Base-by-base conservation (phyloP, 2,113 vertebrate species). In the Oophaga pumilio region DNA sequence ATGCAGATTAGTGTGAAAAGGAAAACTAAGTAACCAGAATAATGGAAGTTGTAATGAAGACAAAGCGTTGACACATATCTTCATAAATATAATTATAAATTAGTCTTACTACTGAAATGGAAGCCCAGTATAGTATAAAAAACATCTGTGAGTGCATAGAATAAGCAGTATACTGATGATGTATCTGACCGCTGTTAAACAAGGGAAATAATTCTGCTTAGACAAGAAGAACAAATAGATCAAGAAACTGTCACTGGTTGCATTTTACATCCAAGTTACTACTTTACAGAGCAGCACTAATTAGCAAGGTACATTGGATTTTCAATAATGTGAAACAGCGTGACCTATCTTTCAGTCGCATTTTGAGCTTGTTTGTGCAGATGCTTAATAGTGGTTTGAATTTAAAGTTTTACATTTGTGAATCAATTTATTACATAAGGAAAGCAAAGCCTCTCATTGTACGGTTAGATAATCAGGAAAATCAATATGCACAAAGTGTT, bases 271-370 rank as follows among this genome's bases (percentile, higher is more conserved):
- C 77, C 50, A 82, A 80, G 71, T 59, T 82, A n/a, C 60, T 62
- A 43, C 68, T 87, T 87, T 73, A 73, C 22, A 73, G 78, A 24
- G 10, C 66, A 60, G 50, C n/a, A 33, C 78, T 82, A 87, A 87
- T 82, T 74, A 82, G 77, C 78, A 82, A 87, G 78, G 56, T 82
- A 82, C 86, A 87, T 74, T 87, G 86, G 78, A 87, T 82, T 74
- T 87, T 59, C 77, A 87, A 81, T 82, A 87, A 81, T 73, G 85
- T 50, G 52, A 82, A 80, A 60, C 77, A 80, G 24, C 62, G 49
- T 33, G 22, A 33, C 85, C 52, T 74, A 68, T 56, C 64, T 14
- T 57, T 69, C 15, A 62, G 26, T 20, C n/a, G 22, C 50, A 77
- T 85, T 79, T 86, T 33, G 71, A 87, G 71, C 52, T 26, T 57